A percentile compares a stretch with the other conserved stretches of the same genome.
Evolutionary conservation across 2,797 vertebrate genomes (phyloP).

Genomic region (Pipistrellus pipistrellus): DNA sequence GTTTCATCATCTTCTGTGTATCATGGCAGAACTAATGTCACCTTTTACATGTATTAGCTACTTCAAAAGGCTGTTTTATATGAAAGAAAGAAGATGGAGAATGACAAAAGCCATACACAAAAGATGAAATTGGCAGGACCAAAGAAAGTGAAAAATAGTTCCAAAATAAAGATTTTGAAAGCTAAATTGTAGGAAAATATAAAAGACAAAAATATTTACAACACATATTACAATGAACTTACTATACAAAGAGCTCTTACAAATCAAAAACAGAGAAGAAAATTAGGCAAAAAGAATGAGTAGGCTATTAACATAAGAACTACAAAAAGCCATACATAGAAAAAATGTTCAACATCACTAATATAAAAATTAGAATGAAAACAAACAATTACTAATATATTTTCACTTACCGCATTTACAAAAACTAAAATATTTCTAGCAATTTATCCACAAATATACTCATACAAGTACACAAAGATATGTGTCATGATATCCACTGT

Average conservation of each 20-base stretch:
- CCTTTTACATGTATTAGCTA: neutral
- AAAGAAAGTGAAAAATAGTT: neutral
- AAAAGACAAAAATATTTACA: neutral
- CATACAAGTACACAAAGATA: too few species aligned
- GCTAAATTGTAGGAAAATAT: neutral
- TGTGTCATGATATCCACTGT: too few species aligned
- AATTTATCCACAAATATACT: too few species aligned
- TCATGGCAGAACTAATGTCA: neutral
- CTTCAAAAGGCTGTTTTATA: neutral
- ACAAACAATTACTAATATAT: too few species aligned
- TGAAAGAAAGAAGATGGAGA: neutral
- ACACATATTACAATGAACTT: neutral
- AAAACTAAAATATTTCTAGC: too few species aligned
- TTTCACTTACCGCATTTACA: too few species aligned
- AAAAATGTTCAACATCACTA: too few species aligned
- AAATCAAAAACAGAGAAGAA: neutral
- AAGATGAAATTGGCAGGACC: neutral
- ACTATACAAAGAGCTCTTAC: neutral
- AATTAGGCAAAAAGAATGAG: neutral
- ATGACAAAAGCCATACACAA: neutral
- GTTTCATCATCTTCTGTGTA: neutral
- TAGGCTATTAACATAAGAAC: neutral
- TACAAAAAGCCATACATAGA: too few species aligned
- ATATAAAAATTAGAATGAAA: too few species aligned
- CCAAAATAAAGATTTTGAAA: constrained; percentile 2